Base-by-base conservation (phyloP, 1,140 invertebrate genomes). In the Cyclargus thomasi region DNA sequence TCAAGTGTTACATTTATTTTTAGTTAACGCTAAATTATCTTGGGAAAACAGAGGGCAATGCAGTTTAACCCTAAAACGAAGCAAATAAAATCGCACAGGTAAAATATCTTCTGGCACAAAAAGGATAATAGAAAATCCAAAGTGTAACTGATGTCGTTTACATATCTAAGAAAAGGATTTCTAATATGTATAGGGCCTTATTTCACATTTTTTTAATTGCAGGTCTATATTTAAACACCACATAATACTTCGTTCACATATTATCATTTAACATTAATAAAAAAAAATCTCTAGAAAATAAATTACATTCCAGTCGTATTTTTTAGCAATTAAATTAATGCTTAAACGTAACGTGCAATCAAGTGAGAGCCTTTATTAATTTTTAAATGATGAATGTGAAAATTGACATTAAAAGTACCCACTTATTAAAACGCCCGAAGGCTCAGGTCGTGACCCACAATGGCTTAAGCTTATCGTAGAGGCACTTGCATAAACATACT, bases 331-430 rank as follows among this genome's bases (percentile, higher is more conserved):
- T 29, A 29, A 29, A 47, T 14, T 47, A 47, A 47, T 16, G 14
- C 39, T 47, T 47, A 14, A 47, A 16, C 39, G 39, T 14, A 47
- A 16, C 11, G 14, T 47, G 39, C 39, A 36, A 18, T 39, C 36
- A 63, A 8, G 16, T 39, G 53, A 65, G 22, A 53, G 64, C 16
- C 17, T 65, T 65, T 29, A 53, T 65, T 55, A 53, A 23, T 29
- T 1, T 53, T 65, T 53, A 53, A 22, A 62, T 23, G 23, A 62
- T 62, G 59, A 62, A 22, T 62, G 23, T 20, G 59, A 22, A 62
- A 22, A 22, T 62, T 62, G 59, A 62, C 59, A 22, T 62, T 14
- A 47, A 47, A 55, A n/a, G 18, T 55, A 20, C n/a, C 53, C 53
- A 55, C n/a, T 55, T 55, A 55, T 55, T 55, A 55, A 55, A 20